Base-by-base conservation (phyloP, 2,113 vertebrate genomes). In the Zonotrichia leucophrys region DNA sequence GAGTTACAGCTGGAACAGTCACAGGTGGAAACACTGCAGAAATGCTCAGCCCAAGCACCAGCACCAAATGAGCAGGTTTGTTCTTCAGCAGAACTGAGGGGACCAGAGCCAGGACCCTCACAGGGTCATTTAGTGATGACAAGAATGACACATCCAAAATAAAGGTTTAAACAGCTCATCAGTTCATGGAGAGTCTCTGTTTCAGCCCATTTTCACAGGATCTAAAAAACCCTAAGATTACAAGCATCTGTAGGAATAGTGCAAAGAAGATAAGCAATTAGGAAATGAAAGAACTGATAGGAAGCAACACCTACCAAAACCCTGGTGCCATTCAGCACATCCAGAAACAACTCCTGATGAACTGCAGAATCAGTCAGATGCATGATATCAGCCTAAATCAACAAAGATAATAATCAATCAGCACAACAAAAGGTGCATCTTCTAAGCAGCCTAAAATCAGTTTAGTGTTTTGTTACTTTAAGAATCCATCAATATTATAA, bases 311-410 rank as follows among this genome's bases (percentile, higher is more conserved):
- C 98, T 96, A 99, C 99, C 95, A 99, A 97, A 16, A 98, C 98
- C 97, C 98, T 99, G 91, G 99, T 98, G 31, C 98, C 98, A 14
- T 98, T 98, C 15, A 99, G 97, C 66, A 99, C 98, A 8, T 99
- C 99, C 96, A 98, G 98, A 96, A 99, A 99, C n/a, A 99, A 97
- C 60, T 99, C 99, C 87, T 97, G 97, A 55, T 96, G 98, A 67
- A 98, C 97, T 4, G 97, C 93, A 25, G 98, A 83, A 17, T 99
- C 99, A 1, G 98, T 98, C 78, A 99, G 96, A 64, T 99, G 98
- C 98, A 99, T 99, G 80, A 99, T 98, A 63, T 99, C 99, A 0
- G 98, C 98, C 99, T 99, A 74, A 69, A 70, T 22, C 41, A 69
- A 53, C 58, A 76, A 67, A 79, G 53, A 94, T 31, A 83, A 55